phyloP scores from a whole-genome alignment of 2,888 invertebrate species.

The Agrochola litura region DNA sequence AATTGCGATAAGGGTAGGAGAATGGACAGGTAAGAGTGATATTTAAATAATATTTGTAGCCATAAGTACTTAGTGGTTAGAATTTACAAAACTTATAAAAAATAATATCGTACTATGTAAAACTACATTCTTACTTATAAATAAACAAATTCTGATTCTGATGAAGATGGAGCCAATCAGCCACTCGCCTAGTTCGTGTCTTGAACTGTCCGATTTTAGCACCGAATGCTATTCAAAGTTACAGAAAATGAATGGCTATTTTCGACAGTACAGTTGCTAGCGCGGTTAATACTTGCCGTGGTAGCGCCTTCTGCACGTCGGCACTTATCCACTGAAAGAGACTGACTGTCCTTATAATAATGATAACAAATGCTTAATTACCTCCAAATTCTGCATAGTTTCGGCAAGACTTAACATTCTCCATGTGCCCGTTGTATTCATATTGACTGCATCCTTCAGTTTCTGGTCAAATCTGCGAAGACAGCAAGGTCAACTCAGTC shows the following conservation, averaged over 20 bases:
- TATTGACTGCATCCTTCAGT: conserved; percentile 94
- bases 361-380: conserved; percentile 49
- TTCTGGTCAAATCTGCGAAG: conserved; percentile 95
- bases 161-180: not conserved
- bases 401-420: conserved; percentile 94
- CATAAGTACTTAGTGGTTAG: not conserved
- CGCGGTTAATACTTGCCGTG: not conserved
- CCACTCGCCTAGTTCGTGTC: not conserved
- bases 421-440: conserved; percentile 96
- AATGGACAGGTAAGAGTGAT: not conserved
- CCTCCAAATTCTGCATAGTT: conserved; percentile 92
- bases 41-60: not conserved
- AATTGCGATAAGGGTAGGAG: not conserved
- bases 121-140: not conserved
- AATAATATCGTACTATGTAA: not conserved
- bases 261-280: not conserved
- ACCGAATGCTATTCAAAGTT: not conserved
- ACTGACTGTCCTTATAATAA: not conserved
- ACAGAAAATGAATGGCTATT: not conserved
- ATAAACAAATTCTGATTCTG: not conserved
- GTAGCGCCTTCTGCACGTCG: not conserved
- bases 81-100: not conserved
- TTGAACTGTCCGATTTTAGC: not conserved
- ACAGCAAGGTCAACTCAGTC: not conserved
- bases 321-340: not conserved